Evolutionary conservation across 2,888 invertebrate genomes (phyloP).

Genomic region (Hylaea fasciaria): DNA sequence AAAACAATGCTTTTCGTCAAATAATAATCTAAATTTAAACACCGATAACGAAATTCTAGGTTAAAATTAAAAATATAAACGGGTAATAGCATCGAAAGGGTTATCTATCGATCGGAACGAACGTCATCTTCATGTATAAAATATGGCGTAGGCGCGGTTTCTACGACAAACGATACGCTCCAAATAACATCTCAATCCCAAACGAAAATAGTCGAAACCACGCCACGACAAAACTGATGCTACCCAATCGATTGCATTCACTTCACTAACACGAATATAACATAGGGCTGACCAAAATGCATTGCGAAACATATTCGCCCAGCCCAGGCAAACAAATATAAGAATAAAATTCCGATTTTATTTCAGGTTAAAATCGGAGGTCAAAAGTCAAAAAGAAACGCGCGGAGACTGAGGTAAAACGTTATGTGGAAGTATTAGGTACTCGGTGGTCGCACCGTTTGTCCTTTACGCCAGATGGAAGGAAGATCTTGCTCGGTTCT

Average conservation of each 20-base stretch:
- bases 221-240: background rate
- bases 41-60: no score
- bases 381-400: slow-evolving; percentile 58
- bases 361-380: slow-evolving; percentile 77
- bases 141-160: no score
- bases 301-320: slow-evolving; percentile 10
- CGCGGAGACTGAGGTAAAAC: slow-evolving; percentile 61
- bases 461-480: slow-evolving; percentile 8
- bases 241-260: background rate
- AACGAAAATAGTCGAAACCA: no score
- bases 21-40: no score
- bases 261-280: background rate
- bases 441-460: slow-evolving; percentile 1
- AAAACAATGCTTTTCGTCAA: no score
- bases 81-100: no score
- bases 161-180: no score
- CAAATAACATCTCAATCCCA: no score
- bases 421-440: slow-evolving; percentile 12
- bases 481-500: slow-evolving; percentile 18
- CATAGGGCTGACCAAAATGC: background rate
- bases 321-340: slow-evolving; percentile 42
- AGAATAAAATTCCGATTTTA: slow-evolving; percentile 66
- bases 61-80: no score
- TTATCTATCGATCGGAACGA: no score
- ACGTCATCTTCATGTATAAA: no score